phyloP scores from a whole-genome alignment of 1,140 invertebrate species.

The Musca vetustissima region DNA sequence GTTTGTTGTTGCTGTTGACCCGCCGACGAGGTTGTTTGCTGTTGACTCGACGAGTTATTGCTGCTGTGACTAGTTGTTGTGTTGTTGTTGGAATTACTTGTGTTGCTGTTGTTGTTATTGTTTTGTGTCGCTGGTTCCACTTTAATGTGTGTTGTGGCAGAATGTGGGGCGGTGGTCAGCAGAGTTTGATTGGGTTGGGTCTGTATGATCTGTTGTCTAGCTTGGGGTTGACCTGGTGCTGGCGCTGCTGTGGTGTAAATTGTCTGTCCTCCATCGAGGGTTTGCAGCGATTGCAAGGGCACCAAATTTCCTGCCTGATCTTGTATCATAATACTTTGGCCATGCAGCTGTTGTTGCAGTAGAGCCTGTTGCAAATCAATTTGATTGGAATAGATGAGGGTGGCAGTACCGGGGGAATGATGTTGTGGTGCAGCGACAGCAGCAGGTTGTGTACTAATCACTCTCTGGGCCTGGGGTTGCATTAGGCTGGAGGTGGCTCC shows the following conservation, averaged over 20 bases:
- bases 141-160: slow-evolving; percentile 8
- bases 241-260: slow-evolving; percentile 44
- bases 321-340: slow-evolving; percentile 53
- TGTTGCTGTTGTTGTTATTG: background rate
- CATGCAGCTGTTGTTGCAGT: slow-evolving; percentile 48
- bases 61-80: slow-evolving; percentile 28
- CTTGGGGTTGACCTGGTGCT: slow-evolving; percentile 25
- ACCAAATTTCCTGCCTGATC: slow-evolving; percentile 52
- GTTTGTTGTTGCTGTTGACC: slow-evolving; percentile 33
- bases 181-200: slow-evolving; percentile 16
- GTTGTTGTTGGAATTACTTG: slow-evolving; percentile 18
- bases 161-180: slow-evolving; percentile 26
- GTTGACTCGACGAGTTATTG: slow-evolving; percentile 9
- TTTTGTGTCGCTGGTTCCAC: slow-evolving; percentile 6
- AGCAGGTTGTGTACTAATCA: background rate
- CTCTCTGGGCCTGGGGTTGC: slow-evolving; percentile 20
- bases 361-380: slow-evolving; percentile 50
- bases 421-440: too few relatives aligned
- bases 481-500: slow-evolving; percentile 42
- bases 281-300: slow-evolving; percentile 38
- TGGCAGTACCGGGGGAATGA: slow-evolving; percentile 29
- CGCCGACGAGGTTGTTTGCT: slow-evolving; percentile 24
- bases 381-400: slow-evolving; percentile 52
- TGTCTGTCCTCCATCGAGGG: slow-evolving; percentile 40
- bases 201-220: slow-evolving; percentile 34